Percentiles rank a stretch among this genome's conserved stretches.
phyloP scores from a whole-genome alignment of 2,797 vertebrate species.

The Margarornis squamiger region DNA sequence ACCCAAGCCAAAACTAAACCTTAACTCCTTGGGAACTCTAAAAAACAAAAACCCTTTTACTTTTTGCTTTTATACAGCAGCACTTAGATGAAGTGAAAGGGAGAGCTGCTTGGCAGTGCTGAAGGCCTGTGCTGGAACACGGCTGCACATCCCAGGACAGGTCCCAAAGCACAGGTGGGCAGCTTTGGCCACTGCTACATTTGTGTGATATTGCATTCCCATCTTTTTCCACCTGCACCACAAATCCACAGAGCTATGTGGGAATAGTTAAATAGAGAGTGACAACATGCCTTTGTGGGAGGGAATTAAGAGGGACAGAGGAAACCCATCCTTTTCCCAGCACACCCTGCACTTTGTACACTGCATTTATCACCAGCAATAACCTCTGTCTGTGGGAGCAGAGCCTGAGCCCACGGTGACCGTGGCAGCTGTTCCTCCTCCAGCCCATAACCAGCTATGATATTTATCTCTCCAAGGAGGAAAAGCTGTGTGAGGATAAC shows the following conservation, averaged over 20 bases:
- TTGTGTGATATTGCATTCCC: neutral
- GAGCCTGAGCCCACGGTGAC: neutral
- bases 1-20: neutral
- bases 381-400: neutral
- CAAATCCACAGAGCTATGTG: neutral
- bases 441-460: neutral
- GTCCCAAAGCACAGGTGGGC: neutral
- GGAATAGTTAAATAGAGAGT: neutral
- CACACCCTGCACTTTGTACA: neutral
- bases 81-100: neutral
- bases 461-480: neutral
- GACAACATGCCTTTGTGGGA: neutral
- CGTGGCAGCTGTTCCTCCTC: neutral
- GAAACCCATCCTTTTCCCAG: neutral
- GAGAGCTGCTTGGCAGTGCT: neutral
- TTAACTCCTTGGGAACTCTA: neutral
- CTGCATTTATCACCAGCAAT: neutral
- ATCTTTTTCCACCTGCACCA: neutral
- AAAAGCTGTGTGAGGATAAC: neutral
- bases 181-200: neutral
- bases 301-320: neutral
- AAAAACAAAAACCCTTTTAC: neutral
- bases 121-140: neutral
- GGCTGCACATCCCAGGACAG: neutral
- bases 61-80: neutral